These are phyloP conservation scores for Holothuria scabra DNA, from an alignment of 53 echinoderm and acorn worm genomes.

Conservation along the genomic window DNA sequence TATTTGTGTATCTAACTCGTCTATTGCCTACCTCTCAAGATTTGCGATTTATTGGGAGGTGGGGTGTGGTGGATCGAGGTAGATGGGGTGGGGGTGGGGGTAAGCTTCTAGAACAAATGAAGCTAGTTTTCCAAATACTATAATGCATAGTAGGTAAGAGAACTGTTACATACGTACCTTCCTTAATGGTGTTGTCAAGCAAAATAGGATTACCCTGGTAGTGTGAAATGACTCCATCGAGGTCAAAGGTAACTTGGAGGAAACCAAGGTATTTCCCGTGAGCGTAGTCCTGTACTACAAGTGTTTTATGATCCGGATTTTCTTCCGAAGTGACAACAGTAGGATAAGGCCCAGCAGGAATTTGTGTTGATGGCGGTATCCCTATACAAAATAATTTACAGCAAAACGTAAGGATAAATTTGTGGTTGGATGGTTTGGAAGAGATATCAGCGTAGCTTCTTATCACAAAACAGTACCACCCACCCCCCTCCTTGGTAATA, in stretches of 20 bases:
- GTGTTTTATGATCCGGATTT: conserved; percentile 4
- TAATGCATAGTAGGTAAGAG: neutral
- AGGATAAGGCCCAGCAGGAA: conserved; percentile 70
- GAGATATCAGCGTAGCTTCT: too few species aligned
- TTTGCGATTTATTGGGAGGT: too few species aligned
- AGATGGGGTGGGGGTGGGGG: too few species aligned
- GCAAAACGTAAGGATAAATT: too few species aligned
- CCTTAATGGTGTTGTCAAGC: conserved; percentile 19
- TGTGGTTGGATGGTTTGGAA: too few species aligned
- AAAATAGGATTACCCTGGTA: conserved; percentile 47
- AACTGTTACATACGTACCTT: conserved; percentile 27
- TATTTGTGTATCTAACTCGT: too few species aligned
- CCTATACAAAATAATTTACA: conserved; percentile 48
- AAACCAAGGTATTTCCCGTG: conserved; percentile 46
- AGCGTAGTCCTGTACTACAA: conserved; percentile 8
- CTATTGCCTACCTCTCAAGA: too few species aligned
- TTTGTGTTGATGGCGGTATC: conserved; percentile 67
- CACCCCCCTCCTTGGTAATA: too few species aligned
- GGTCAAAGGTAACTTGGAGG: conserved; percentile 46
- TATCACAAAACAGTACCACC: too few species aligned
- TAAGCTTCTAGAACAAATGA: too few species aligned
- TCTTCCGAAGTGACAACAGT: conserved; percentile 52
- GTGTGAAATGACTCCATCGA: conserved; percentile 1
- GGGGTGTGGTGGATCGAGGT: neutral
- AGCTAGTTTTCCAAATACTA: too few species aligned